phyloP scores from a whole-genome alignment of 2,797 vertebrate genomes.

The Enteromius paludinosus region DNA sequence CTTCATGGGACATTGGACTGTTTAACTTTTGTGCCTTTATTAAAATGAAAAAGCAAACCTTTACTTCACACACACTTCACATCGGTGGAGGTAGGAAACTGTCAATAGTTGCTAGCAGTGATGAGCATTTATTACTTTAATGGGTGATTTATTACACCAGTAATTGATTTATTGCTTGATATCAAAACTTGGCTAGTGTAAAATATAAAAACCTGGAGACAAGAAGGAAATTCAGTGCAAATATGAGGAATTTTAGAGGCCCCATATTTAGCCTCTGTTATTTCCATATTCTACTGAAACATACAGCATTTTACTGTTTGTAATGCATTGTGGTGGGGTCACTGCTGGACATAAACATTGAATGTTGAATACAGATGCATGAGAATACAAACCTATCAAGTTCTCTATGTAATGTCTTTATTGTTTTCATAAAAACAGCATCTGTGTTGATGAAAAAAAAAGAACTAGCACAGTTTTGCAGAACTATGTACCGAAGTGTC shows the following conservation, averaged over 20 bases:
- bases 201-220: neutral
- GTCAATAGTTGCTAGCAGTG: neutral
- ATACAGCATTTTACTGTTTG: neutral
- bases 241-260: neutral
- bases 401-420: neutral
- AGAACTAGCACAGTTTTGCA: neutral
- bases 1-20: slow-evolving; percentile 9
- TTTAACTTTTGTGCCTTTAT: slow-evolving; percentile 20
- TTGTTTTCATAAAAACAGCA: neutral
- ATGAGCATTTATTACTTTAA: slow-evolving; percentile 5
- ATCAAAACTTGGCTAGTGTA: neutral
- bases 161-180: neutral
- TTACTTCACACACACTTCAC: slow-evolving; percentile 15
- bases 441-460: neutral
- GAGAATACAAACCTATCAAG: slow-evolving; percentile 3
- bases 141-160: slow-evolving; percentile 6
- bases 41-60: slow-evolving; percentile 4
- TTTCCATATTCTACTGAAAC: slow-evolving; percentile 10
- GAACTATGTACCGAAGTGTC: neutral
- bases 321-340: neutral
- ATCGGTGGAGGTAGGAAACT: neutral
- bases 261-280: neutral
- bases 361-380: neutral
- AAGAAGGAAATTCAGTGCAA: neutral
- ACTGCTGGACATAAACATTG: neutral